phyloP scores from a whole-genome alignment of 2,888 invertebrate species.

The Leptinotarsa tumamoca region DNA sequence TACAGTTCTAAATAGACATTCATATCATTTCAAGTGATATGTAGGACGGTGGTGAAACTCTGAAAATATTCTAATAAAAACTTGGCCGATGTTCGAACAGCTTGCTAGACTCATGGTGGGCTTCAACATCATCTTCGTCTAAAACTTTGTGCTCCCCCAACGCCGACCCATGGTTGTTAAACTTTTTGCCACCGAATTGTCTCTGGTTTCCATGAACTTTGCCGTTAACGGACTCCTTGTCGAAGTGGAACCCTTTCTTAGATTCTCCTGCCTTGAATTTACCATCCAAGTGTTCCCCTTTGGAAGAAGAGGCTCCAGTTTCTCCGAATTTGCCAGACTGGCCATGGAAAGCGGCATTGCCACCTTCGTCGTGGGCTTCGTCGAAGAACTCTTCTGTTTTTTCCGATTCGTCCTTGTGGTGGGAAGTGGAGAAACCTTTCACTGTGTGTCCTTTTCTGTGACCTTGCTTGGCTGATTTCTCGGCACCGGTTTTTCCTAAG shows the following conservation, averaged over 20 bases:
- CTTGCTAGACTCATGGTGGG: slow-evolving; percentile 71
- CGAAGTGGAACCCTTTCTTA: slow-evolving; percentile 71
- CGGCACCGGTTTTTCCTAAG: slow-evolving; percentile 69
- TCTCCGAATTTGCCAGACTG: slow-evolving; percentile 72
- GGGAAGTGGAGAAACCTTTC: slow-evolving; percentile 75
- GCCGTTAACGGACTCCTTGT: slow-evolving; percentile 69
- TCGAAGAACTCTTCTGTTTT: slow-evolving; percentile 76
- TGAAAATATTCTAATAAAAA: slow-evolving; percentile 56
- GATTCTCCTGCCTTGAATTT: slow-evolving; percentile 69
- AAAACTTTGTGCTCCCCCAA: slow-evolving; percentile 72
- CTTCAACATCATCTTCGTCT: slow-evolving; percentile 71
- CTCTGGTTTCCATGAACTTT: slow-evolving; percentile 72
- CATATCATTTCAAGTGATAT: too few relatives aligned
- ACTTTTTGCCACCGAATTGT: slow-evolving; percentile 71
- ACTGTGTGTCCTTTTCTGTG: slow-evolving; percentile 75
- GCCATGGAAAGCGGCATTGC: slow-evolving; percentile 70
- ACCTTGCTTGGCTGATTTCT: slow-evolving; percentile 70
- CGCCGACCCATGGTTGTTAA: slow-evolving; percentile 70
- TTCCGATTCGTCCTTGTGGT: slow-evolving; percentile 76
- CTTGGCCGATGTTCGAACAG: slow-evolving; percentile 69
- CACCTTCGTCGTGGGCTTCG: slow-evolving; percentile 74
- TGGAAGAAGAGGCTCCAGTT: slow-evolving; percentile 70
- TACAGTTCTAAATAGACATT: too few relatives aligned
- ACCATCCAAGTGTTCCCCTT: slow-evolving; percentile 72
- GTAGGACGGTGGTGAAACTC: not conserved